Evolutionary conservation across 2,797 vertebrate species (phyloP), one percentile per base, ranked within the genome.

Genomic region (Lophius americanus): DNA sequence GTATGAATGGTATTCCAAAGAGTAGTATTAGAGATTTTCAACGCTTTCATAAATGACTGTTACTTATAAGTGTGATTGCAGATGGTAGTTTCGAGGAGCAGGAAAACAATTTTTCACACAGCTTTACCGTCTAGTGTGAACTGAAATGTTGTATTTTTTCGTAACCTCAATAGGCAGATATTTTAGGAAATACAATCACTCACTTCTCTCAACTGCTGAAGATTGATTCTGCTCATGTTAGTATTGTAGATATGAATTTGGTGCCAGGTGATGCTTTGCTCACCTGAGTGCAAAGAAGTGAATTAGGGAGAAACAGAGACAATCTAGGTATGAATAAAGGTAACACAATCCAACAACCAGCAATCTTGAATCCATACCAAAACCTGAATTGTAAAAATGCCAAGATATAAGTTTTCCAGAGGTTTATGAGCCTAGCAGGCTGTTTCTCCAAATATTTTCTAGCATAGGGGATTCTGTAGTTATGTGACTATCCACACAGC

Each of bases 101-200:
- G 79, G 80, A 83, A 81, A 83, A 73, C 39, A 36, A 60, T 81
- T 71, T 75, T 71, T 73, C 63, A 59, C 72, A 66, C 71, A 61
- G 70, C 73, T 76, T 72, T 67, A 53, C 14, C 13, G 68, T 70
- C 68, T 52, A 55, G 23, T 10, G 10, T 57, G 57, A 61, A 68
- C 39, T 37, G 38, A 47, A 54, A 57, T 44, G 3, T 49, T 51
- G 44, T 49, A 48, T 42, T 63, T 33, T 56, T 43, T n/a, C 38
- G 47, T 51, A 71, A 60, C 33, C 44, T 52, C 56, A 46, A 43
- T 8, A 14, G 48, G 8, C 4, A 33, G 5, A 46, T 10, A 51
- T 51, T 53, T 70, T 49, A 13, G 42, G 14, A 51, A 74, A 74
- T 23, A 41, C 12, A 9, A 5, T 61, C 36, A 41, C 33, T 69